Evolutionary conservation across 2,888 invertebrate genomes (phyloP), one percentile per base, ranked within the genome.

Genomic region (Sarcophaga rosellei): DNA sequence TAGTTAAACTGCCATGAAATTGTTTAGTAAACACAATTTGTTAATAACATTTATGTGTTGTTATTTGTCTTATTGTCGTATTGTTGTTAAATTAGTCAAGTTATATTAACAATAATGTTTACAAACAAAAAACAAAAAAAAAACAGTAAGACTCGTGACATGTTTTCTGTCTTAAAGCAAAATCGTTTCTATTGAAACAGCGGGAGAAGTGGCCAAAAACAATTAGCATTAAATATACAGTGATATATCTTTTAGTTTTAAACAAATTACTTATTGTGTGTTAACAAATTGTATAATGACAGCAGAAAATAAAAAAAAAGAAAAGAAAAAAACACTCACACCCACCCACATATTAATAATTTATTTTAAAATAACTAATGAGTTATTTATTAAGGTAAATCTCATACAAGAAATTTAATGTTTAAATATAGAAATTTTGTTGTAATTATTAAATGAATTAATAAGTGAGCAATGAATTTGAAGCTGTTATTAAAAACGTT

Each of bases 1-100:
- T 76, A n/a, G 59, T 63, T 81, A 63, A 79, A 78, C n/a, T 79
- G 63, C 74, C 84, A 79, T 75, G 65, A 75, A 84, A 72, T 73
- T 84, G 70, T 80, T 78, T 62, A 53, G 53, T 68, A 35, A 53
- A 61, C 44, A 84, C 61, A 70, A 20, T 20, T 81, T 69, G 62
- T 53, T 74, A 63, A 72, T 47, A 47, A 62, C 1, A n/a, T 12
- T 73, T 35, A n/a, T 35, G 45, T 65, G 45, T 20, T 10, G 23
- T 70, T 53, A 53, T 53, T 65, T 12, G 11, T 25, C 23, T 44
- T 66, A 45, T 15, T 15, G 70, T 53, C 10, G 44, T 44, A 35
- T 72, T 81, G 65, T 72, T 82, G 61, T 78, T 44, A 62, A 77
- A 72, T 74, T 25, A 63, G 5, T 17, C 53, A 53, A 53, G 76